A percentile compares a stretch with the other conserved stretches of the same genome.
These are phyloP conservation scores for Champsocephalus esox DNA, from an alignment of 2,797 vertebrate species.

Conservation along the genomic window DNA sequence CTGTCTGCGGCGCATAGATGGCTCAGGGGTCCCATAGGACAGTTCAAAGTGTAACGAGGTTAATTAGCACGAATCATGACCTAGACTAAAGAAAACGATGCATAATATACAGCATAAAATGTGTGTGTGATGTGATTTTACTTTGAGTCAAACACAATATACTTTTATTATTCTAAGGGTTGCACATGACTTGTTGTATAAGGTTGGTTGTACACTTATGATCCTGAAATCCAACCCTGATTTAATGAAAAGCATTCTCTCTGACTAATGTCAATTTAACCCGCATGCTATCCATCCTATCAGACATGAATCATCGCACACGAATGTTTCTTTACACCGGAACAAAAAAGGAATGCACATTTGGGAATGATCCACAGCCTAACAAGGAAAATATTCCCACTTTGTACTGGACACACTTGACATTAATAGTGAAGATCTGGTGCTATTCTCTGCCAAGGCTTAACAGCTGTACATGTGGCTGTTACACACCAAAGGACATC, in stretches of 20 bases:
- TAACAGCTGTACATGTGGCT: background rate
- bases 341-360: conserved; percentile 1
- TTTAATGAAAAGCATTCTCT: background rate
- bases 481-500: background rate
- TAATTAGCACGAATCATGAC: conserved; percentile 67
- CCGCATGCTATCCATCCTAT: background rate
- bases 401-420: conserved; percentile 5
- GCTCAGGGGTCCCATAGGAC: conserved; percentile 64
- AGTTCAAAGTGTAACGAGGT: conserved; percentile 71
- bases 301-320: background rate
- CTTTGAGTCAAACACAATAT: conserved; percentile 17
- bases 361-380: conserved; percentile 2
- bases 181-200: background rate
- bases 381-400: background rate
- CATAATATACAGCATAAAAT: background rate
- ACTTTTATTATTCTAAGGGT: background rate
- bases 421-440: background rate
- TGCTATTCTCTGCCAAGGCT: background rate
- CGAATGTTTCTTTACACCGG: background rate
- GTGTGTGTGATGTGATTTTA: conserved; percentile 40
- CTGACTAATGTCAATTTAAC: background rate
- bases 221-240: background rate
- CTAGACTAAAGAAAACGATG: conserved; percentile 17
- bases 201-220: too few relatives aligned
- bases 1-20: conserved; percentile 44